Conservation (phyloP, 2,797 vertebrate species). For the Salarias fasciatus region DNA sequence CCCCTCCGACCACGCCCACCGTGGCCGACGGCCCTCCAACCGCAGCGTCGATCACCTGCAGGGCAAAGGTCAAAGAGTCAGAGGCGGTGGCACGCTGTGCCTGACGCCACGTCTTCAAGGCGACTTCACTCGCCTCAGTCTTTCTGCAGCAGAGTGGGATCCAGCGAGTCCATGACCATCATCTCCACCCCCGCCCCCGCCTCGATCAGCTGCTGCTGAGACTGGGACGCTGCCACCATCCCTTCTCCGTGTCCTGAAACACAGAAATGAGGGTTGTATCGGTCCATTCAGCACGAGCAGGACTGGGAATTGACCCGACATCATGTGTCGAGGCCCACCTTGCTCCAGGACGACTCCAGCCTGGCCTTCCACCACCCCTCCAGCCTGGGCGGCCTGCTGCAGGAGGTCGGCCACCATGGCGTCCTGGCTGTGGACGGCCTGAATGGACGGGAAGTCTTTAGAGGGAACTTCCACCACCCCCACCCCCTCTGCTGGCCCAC, state of each 20-base stretch:
- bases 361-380: constrained; percentile 82
- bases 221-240: constrained; percentile 79
- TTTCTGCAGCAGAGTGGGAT: constrained; percentile 95
- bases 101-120: too few species aligned
- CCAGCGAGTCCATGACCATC: constrained; percentile 97
- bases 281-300: too few species aligned
- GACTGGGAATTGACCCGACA: too few species aligned
- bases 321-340: too few species aligned
- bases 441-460: constrained; percentile 95
- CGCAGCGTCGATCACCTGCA: constrained; percentile 89
- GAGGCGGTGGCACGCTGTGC: too few species aligned
- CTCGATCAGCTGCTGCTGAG: constrained; percentile 81
- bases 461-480: constrained; percentile 90
- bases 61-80: too few species aligned
- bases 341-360: constrained; percentile 70
- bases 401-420: constrained; percentile 89
- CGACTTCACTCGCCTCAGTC: constrained; percentile 85
- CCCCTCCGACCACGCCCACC: constrained; percentile 63
- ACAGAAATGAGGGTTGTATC: too few species aligned
- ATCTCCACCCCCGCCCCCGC: constrained; percentile 89
- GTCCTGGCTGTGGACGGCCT: constrained; percentile 92
- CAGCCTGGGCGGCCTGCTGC: constrained; percentile 88
- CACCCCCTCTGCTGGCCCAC: constrained; percentile 88
- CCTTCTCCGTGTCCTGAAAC: constrained; percentile 67
- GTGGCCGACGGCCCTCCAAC: constrained; percentile 78